A percentile compares a stretch with the other conserved stretches of the same genome.
Evolutionary conservation across 2,888 invertebrate species (phyloP).

Genomic region (Pherbina coryleti): DNA sequence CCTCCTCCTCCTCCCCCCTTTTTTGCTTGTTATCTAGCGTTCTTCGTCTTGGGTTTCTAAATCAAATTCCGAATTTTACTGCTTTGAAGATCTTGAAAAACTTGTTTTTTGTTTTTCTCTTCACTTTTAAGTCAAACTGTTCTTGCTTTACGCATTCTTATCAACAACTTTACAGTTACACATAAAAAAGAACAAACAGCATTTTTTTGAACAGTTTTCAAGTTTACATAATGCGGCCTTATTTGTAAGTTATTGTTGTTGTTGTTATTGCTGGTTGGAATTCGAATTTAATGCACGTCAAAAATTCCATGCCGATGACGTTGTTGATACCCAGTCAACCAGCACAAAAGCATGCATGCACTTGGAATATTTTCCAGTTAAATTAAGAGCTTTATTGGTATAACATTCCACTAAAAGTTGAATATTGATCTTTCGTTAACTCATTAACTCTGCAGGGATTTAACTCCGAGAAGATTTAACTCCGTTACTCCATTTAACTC

Average conservation of each 20-base stretch:
- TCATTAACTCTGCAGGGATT: no score
- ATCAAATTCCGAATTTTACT: background rate
- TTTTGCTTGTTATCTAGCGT: background rate
- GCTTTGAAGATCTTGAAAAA: slow-evolving; percentile 24
- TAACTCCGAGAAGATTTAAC: no score
- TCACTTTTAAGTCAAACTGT: background rate
- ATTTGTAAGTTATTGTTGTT: background rate
- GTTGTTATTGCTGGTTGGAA: background rate
- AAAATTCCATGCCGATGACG: slow-evolving; percentile 33
- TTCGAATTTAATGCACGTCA: background rate
- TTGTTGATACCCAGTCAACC: background rate
- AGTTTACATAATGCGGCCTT: slow-evolving; percentile 13
- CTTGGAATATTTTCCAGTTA: background rate
- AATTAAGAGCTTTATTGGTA: background rate
- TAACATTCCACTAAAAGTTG: no score
- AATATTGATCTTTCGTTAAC: no score
- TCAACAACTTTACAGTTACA: slow-evolving; percentile 8
- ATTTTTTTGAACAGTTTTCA: background rate
- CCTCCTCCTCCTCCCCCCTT: no score
- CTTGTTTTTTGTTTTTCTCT: slow-evolving; percentile 10
- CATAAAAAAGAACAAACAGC: background rate
- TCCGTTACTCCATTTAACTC: no score
- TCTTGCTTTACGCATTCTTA: slow-evolving; percentile 14
- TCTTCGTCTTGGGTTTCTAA: background rate
- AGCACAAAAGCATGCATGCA: background rate